phyloP scores from a whole-genome alignment of 2,797 vertebrate genomes.

The Sebastes steindachneri region DNA sequence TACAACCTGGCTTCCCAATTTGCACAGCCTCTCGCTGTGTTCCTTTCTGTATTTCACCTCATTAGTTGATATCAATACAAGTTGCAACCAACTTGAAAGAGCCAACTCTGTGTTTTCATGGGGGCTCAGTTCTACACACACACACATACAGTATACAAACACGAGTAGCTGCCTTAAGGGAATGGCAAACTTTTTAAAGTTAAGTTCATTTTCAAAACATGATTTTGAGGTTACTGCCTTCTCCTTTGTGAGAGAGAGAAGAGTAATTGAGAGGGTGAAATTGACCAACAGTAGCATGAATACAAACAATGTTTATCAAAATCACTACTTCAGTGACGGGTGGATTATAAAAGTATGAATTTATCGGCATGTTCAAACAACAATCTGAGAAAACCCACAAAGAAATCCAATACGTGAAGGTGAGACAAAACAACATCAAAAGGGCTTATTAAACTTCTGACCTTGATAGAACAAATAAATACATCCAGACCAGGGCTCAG shows the following conservation, averaged over 20 bases:
- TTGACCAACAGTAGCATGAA: neutral
- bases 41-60: conserved; percentile 22
- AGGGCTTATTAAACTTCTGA: neutral
- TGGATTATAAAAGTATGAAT: neutral
- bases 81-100: conserved; percentile 7
- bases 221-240: neutral
- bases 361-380: neutral
- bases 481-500: neutral
- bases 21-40: conserved; percentile 7
- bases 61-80: conserved; percentile 31
- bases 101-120: neutral
- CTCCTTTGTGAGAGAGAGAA: neutral
- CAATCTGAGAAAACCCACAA: neutral
- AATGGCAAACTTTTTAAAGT: neutral
- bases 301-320: neutral
- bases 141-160: neutral
- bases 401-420: neutral
- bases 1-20: conserved; percentile 6
- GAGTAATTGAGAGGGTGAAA: neutral
- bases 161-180: neutral
- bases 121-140: neutral
- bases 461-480: neutral
- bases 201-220: neutral
- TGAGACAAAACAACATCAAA: neutral
- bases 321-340: neutral